Conservation (phyloP, 2,888 invertebrate species). For the Kuschelorhynchus macadamiae region DNA sequence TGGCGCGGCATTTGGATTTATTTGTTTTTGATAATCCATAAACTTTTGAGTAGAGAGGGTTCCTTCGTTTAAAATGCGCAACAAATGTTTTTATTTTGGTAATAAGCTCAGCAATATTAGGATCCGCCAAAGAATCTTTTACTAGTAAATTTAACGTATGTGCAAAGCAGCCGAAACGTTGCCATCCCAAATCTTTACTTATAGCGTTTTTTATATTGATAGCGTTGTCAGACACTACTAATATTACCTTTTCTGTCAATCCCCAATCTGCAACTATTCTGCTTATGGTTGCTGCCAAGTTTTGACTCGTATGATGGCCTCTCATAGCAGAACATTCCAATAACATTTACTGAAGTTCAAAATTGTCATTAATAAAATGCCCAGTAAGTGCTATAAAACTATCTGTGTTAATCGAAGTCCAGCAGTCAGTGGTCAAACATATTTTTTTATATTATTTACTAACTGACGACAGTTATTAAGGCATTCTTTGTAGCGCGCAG, state of each 20-base stretch:
- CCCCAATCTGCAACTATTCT: not conserved
- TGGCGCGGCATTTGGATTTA: slow-evolving; percentile 9
- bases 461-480: slow-evolving; percentile 2
- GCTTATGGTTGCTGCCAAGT: not conserved
- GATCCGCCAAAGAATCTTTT: not conserved
- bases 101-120: not conserved
- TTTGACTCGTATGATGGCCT: not conserved
- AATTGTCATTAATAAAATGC: slow-evolving; percentile 14
- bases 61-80: slow-evolving; percentile 33
- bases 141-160: not conserved
- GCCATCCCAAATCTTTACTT: not conserved
- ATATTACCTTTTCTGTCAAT: not conserved
- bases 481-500: slow-evolving; percentile 6
- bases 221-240: slow-evolving; percentile 1
- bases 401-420: slow-evolving; percentile 7
- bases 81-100: slow-evolving; percentile 29
- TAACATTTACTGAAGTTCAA: not conserved
- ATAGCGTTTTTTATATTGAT: slow-evolving; percentile 7
- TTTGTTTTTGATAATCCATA: slow-evolving; percentile 26
- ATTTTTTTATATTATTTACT: slow-evolving; percentile 1
- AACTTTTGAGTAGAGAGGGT: slow-evolving; percentile 26
- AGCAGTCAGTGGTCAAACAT: slow-evolving; percentile 17
- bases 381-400: slow-evolving; percentile 10
- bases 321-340: not conserved
- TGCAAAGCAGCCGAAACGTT: slow-evolving; percentile 1